Percentiles rank a stretch among this genome's conserved stretches.
Conservation (phyloP, 2,888 invertebrate genomes). For the Himalopsyche anomala region DNA sequence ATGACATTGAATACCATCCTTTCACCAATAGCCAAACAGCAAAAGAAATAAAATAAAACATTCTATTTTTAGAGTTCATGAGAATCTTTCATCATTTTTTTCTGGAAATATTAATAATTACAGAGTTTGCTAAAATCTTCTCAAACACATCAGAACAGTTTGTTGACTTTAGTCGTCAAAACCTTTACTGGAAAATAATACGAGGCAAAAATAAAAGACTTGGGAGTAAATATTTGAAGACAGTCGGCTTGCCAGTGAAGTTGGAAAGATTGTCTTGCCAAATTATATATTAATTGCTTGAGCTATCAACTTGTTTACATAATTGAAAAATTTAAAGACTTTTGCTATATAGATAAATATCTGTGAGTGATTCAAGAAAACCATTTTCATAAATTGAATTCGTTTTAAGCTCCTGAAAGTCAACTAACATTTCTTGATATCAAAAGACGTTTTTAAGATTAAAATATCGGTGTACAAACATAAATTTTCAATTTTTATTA, state of each 20-base stretch:
- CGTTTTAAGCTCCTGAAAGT: not conserved
- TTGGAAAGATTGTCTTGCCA: conserved; percentile 22
- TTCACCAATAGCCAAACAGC: no score
- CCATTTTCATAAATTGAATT: conserved; percentile 2
- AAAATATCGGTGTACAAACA: not conserved
- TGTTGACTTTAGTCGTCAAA: not conserved
- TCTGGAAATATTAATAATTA: not conserved
- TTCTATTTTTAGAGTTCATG: no score
- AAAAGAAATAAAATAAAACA: no score
- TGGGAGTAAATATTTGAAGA: not conserved
- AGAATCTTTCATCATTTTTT: not conserved
- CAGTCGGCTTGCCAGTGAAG: not conserved
- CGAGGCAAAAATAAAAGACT: not conserved
- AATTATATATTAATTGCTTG: conserved; percentile 26
- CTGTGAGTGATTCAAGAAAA: conserved; percentile 2
- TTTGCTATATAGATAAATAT: conserved; percentile 7
- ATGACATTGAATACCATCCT: no score
- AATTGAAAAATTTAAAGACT: not conserved
- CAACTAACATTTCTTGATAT: not conserved
- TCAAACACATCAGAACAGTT: not conserved
- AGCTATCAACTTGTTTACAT: conserved; percentile 26
- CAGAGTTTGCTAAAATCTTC: not conserved
- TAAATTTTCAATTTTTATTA: not conserved
- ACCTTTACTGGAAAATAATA: not conserved
- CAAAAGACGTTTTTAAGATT: not conserved